Conservation (phyloP, 1,140 invertebrate species). For the Drosophila saltans region DNA sequence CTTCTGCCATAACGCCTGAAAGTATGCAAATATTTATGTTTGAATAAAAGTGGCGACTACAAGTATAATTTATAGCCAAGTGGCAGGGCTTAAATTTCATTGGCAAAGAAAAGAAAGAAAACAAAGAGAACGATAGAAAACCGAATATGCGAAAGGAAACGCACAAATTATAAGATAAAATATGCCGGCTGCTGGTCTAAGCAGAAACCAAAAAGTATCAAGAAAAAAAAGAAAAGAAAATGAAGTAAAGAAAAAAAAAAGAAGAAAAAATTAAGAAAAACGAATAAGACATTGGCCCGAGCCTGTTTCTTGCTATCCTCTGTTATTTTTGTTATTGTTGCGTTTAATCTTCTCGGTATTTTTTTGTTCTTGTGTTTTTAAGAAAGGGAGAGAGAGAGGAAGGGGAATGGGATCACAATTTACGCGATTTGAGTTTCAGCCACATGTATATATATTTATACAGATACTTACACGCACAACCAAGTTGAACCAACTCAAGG, state of each 20-base stretch:
- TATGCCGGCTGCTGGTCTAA: conserved; percentile 59
- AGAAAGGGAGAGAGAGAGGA: not conserved
- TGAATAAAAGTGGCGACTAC: conserved; percentile 47
- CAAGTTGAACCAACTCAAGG: conserved; percentile 65
- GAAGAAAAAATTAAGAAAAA: not conserved
- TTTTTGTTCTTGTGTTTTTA: conserved; percentile 58
- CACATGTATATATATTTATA: conserved; percentile 24
- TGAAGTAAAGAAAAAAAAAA: not conserved
- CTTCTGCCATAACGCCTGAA: conserved; percentile 16
- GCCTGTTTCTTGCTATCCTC: conserved; percentile 33
- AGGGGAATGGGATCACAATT: conserved; percentile 38
- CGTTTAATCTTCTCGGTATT: conserved; percentile 29
- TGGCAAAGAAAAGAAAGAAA: conserved; percentile 30
- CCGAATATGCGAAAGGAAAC: conserved; percentile 16
- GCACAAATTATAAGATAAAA: conserved; percentile 72
- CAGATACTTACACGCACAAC: conserved; percentile 31
- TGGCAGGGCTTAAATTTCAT: conserved; percentile 66
- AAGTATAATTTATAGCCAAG: conserved; percentile 69
- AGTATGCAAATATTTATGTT: conserved; percentile 69
- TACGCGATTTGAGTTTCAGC: conserved; percentile 57
- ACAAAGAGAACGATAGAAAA: conserved; percentile 18
- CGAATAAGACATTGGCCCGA: conserved; percentile 39
- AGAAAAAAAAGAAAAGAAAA: not conserved
- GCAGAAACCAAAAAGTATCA: conserved; percentile 41
- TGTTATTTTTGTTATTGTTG: conserved; percentile 34